phyloP scores from a whole-genome alignment of 2,113 vertebrate genomes.

The Diadophis punctatus region DNA sequence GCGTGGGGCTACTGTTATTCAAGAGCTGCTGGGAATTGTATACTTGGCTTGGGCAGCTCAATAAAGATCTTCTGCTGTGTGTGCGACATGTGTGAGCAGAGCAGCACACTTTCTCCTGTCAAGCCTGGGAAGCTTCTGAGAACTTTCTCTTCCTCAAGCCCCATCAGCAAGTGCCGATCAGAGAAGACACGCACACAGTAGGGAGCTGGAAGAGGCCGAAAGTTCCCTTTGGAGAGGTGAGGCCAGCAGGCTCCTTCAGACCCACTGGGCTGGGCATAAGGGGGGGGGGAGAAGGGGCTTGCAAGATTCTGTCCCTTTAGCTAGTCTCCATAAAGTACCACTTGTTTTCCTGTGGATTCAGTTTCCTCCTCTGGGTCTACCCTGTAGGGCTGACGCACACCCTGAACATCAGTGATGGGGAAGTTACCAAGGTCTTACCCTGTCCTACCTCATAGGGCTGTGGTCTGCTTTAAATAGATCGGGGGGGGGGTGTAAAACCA shows the following conservation, averaged over 20 bases:
- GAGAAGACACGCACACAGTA: neutral
- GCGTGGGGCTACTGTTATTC: neutral
- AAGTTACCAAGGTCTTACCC: neutral
- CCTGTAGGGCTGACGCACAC: neutral
- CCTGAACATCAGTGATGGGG: neutral
- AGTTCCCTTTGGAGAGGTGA: neutral
- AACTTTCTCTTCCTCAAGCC: neutral
- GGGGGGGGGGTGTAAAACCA: neutral
- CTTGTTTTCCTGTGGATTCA: neutral
- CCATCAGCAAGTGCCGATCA: neutral
- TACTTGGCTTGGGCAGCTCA: neutral
- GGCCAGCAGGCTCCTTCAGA: neutral
- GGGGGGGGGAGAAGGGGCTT: neutral
- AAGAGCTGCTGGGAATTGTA: neutral
- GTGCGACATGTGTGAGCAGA: neutral
- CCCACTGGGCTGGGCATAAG: neutral
- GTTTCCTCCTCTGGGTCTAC: neutral
- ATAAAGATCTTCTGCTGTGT: neutral
- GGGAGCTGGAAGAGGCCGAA: neutral
- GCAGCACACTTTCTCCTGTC: neutral
- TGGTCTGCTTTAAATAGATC: neutral
- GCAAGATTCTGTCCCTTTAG: neutral
- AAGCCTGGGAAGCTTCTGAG: neutral
- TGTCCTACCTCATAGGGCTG: neutral
- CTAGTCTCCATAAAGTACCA: neutral